A percentile compares a stretch with the other conserved stretches of the same genome.
These are phyloP conservation scores for Polydesmus complanatus DNA, from an alignment of 2,888 invertebrate genomes.

Conservation along the genomic window DNA sequence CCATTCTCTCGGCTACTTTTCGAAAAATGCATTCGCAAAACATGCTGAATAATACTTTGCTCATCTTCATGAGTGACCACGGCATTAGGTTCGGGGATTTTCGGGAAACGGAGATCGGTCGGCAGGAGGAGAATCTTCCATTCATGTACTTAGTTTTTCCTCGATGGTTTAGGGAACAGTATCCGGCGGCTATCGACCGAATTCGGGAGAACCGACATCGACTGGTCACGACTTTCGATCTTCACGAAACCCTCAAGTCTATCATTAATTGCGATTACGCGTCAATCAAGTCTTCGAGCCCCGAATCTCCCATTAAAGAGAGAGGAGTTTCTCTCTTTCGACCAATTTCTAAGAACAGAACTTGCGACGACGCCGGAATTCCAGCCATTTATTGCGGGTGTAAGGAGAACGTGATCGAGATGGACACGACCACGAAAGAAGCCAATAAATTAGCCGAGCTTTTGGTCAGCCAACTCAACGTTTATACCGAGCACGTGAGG, in stretches of 20 bases:
- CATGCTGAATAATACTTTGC: slow-evolving; percentile 19
- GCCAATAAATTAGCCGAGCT: slow-evolving; percentile 35
- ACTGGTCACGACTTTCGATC: slow-evolving; percentile 70
- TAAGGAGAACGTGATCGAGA: slow-evolving; percentile 42
- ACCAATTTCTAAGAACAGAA: slow-evolving; percentile 52
- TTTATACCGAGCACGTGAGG: slow-evolving; percentile 45
- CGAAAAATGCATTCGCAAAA: slow-evolving; percentile 18
- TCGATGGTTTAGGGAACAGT: slow-evolving; percentile 46
- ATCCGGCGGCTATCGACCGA: slow-evolving; percentile 48
- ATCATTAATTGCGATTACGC: slow-evolving; percentile 39
- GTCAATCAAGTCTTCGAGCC: background rate
- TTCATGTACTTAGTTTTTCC: slow-evolving; percentile 61
- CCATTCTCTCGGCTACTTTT: slow-evolving; percentile 37
- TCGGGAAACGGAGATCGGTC: slow-evolving; percentile 39
- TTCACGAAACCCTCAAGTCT: slow-evolving; percentile 63
- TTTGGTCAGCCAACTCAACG: slow-evolving; percentile 40
- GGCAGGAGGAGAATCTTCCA: slow-evolving; percentile 72
- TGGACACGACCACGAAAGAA: background rate
- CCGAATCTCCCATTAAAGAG: too few species aligned
- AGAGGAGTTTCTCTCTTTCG: slow-evolving; percentile 63
- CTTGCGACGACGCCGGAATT: slow-evolving; percentile 62
- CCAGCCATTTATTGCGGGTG: slow-evolving; percentile 81
- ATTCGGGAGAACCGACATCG: slow-evolving; percentile 49
- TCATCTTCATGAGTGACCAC: slow-evolving; percentile 31
- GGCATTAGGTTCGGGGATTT: slow-evolving; percentile 31